These are phyloP conservation scores for Neria commutata DNA, from an alignment of 2,888 invertebrate species.

Conservation along the genomic window DNA sequence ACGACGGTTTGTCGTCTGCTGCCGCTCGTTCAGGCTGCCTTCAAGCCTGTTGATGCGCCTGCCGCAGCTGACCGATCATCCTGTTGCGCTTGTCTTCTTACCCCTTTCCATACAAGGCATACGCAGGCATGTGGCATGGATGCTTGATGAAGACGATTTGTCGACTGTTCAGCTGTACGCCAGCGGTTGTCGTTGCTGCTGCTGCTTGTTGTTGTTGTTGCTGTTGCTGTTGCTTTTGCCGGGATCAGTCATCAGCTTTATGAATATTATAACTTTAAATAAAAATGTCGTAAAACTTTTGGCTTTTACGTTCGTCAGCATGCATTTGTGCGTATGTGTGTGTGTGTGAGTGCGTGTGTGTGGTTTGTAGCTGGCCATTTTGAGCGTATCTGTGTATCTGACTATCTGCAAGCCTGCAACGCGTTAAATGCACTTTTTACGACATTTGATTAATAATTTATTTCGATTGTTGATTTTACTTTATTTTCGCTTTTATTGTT, in stretches of 20 bases:
- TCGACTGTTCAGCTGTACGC: not conserved
- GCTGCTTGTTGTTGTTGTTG: constrained; percentile 7
- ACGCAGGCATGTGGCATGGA: not conserved
- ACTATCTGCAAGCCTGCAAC: not conserved
- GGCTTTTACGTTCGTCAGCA: constrained; percentile 57
- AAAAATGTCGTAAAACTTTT: constrained; percentile 56
- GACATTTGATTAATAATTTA: constrained; percentile 4
- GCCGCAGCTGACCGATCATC: too few relatives aligned
- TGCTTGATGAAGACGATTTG: constrained; percentile 23
- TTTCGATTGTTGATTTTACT: not conserved
- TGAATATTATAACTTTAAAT: constrained; percentile 53
- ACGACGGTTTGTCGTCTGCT: not conserved
- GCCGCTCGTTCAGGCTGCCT: constrained; percentile 8
- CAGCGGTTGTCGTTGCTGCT: not conserved
- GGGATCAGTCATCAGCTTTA: constrained; percentile 53
- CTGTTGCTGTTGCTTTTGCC: constrained; percentile 5
- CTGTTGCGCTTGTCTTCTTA: not conserved
- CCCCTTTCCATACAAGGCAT: not conserved
- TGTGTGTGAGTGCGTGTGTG: constrained; percentile 1
- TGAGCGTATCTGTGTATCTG: too few relatives aligned
- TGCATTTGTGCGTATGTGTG: constrained; percentile 23
- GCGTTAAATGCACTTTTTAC: constrained; percentile 1
- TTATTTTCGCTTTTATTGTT: constrained; percentile 1
- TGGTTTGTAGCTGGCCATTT: too few relatives aligned
- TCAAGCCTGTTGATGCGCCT: constrained; percentile 9